phyloP scores from a whole-genome alignment of 2,797 vertebrate species.

The Gymnothorax reevesii region DNA sequence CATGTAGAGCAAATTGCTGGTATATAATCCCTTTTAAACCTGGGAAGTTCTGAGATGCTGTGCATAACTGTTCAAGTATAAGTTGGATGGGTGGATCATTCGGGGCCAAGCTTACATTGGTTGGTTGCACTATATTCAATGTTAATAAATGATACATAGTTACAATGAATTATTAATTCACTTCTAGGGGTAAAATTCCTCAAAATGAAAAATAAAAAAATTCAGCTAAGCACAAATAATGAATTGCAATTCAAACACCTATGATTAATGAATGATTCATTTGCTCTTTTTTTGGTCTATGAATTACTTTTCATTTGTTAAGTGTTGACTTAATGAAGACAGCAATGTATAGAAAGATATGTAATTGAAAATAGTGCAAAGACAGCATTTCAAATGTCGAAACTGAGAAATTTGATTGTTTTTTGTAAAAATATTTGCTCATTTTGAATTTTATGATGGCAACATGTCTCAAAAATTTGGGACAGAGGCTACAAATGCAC shows the following conservation, averaged over 20 bases:
- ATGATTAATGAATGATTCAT: not conserved
- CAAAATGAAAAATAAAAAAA: not conserved
- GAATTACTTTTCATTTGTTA: not conserved
- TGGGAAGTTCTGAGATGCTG: not conserved
- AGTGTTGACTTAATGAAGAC: not conserved
- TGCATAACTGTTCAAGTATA: not conserved
- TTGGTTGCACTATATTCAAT: not conserved
- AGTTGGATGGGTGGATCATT: not conserved
- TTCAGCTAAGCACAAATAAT: not conserved
- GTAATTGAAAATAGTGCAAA: no score
- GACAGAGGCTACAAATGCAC: no score
- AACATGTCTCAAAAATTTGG: no score
- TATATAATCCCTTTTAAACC: not conserved
- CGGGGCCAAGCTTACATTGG: not conserved
- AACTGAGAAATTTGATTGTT: no score
- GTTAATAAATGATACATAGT: not conserved
- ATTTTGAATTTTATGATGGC: no score
- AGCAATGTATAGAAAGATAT: not conserved
- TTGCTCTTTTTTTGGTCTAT: not conserved
- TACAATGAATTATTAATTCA: not conserved
- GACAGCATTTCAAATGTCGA: no score
- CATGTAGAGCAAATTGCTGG: slow-evolving; percentile 17
- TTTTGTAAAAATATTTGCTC: no score
- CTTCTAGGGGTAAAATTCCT: not conserved
- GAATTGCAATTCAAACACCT: not conserved